Percentiles rank a stretch among this genome's conserved stretches.
These are phyloP conservation scores for Hydrolagus colliei DNA, from an alignment of 2,797 vertebrate species.

Conservation along the genomic window DNA sequence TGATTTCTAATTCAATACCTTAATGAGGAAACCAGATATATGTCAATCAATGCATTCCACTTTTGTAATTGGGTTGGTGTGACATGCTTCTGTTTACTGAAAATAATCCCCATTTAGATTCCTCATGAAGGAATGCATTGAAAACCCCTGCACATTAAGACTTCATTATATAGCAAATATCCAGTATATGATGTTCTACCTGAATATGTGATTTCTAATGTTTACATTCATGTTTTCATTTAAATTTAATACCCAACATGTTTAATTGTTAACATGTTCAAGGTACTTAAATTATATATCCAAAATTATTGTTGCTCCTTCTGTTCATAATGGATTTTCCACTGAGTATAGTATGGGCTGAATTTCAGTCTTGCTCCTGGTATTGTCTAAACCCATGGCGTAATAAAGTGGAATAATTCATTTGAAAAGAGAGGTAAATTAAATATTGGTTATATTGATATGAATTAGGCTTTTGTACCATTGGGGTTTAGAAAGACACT, in stretches of 20 bases:
- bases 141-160: too few relatives aligned
- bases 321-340: not conserved
- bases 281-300: not conserved
- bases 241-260: not conserved
- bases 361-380: not conserved
- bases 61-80: too few relatives aligned
- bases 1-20: too few relatives aligned
- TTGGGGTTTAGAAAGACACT: not conserved
- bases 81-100: too few relatives aligned
- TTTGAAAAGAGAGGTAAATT: too few relatives aligned
- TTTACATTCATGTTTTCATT: slow-evolving; percentile 8
- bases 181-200: slow-evolving; percentile 12
- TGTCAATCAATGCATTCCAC: too few relatives aligned
- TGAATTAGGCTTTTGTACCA: not conserved
- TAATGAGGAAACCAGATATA: too few relatives aligned
- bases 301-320: not conserved
- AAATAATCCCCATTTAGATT: too few relatives aligned
- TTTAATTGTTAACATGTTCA: slow-evolving; percentile 5
- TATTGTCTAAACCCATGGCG: not conserved
- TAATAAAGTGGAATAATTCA: too few relatives aligned
- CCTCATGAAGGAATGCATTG: too few relatives aligned
- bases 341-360: not conserved
- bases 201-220: not conserved
- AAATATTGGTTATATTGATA: too few relatives aligned
- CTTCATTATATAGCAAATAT: too few relatives aligned